A percentile compares a stretch with the other conserved stretches of the same genome.
Conservation (phyloP, 2,113 vertebrate species). For the Xenopus borealis region DNA sequence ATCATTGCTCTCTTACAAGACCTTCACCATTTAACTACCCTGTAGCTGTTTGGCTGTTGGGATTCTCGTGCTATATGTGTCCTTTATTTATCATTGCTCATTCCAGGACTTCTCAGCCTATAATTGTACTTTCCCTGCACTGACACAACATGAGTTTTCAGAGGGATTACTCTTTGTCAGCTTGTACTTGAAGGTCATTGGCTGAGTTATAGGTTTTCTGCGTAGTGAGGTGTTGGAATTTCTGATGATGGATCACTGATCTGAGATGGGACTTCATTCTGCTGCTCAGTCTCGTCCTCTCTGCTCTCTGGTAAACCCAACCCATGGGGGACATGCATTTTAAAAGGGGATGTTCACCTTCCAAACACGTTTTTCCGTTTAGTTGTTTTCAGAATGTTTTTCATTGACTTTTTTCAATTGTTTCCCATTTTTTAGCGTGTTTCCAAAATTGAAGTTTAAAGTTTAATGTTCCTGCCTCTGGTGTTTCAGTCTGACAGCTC, state of each 20-base stretch:
- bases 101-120: constrained; percentile 8
- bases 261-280: background rate
- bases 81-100: constrained; percentile 6
- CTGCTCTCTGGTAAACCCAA: background rate
- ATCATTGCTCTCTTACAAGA: background rate
- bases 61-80: background rate
- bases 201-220: constrained; percentile 10
- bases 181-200: constrained; percentile 13
- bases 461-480: too few relatives aligned
- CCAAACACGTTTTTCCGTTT: too few relatives aligned
- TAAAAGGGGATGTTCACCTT: too few relatives aligned
- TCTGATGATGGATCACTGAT: constrained; percentile 9
- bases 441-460: too few relatives aligned
- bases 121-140: constrained; percentile 4
- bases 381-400: too few relatives aligned
- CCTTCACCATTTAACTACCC: background rate
- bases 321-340: background rate
- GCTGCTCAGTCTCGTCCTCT: background rate
- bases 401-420: too few relatives aligned
- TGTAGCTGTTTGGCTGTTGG: background rate
- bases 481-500: too few relatives aligned
- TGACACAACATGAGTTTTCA: constrained; percentile 1
- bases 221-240: background rate
- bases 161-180: constrained; percentile 6
- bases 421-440: too few relatives aligned